Base-by-base conservation (phyloP, 2,113 vertebrate species). In the Peucedramus taeniatus region DNA sequence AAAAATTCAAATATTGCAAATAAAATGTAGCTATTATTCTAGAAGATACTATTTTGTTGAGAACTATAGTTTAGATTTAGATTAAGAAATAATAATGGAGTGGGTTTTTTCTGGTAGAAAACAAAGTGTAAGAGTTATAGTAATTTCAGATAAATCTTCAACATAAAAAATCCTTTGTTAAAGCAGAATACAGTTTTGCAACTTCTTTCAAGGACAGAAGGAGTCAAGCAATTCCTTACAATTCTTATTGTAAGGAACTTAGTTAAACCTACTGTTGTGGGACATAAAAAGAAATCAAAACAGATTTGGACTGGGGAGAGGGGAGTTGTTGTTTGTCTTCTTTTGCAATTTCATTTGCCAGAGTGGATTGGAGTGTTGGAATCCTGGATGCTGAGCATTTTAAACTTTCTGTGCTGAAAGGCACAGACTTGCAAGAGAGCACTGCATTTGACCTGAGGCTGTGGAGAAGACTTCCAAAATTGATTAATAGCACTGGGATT, bases 61-160 rank as follows among this genome's bases (percentile, higher is more conserved):
- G 31, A 60, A 10, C 3, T 37, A 28, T 15, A 45, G 10, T n/a
- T 91, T 57, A 71, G 35, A 68, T 30, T 70, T 85, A 39, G 13
- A 54, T 22, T 49, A 79, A 66, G 22, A 42, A 60, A 71, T n/a
- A 15, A 37, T 7, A 49, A 8, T 15, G 5, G 2, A 1, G 4
- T 19, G 6, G 6, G 6, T 0, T 0, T 1, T 8, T 35, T 60
- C 60, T 9, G 3, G 1, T 49, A 53, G 24, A 79, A 79, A 80
- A 49, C 3, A 53, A 53, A 6, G 3, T 53, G 8, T 7, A 68
- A 30, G 16, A 49, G 13, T 28, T 59, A 17, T 44, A n/a, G 3
- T 24, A 1, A 6, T 72, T 77, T 69, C 66, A 39, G 22, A 59
- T 31, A 71, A 33, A 27, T 83, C 45, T 90, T 84, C 35, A 51